These are phyloP conservation scores for Drosophila leontia DNA, from an alignment of 1,140 invertebrate genomes.

Conservation along the genomic window DNA sequence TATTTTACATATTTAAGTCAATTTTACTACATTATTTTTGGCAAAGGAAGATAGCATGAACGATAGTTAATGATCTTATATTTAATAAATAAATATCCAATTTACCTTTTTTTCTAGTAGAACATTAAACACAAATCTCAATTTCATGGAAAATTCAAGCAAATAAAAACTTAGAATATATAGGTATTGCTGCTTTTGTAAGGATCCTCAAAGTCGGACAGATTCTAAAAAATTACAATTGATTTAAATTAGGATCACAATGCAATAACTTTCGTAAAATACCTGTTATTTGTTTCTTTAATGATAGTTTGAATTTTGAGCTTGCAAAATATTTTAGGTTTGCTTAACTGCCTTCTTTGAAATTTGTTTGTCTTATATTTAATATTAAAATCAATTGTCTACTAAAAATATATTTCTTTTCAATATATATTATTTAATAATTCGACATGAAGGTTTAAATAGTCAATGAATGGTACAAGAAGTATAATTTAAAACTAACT, in stretches of 20 bases:
- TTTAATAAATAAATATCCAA: conserved; percentile 30
- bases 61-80: background rate
- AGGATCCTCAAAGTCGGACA: conserved; percentile 85
- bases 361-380: background rate
- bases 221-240: conserved; percentile 81
- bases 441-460: background rate
- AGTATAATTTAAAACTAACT: background rate
- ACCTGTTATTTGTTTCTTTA: background rate
- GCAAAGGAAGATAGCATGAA: background rate
- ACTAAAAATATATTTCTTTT: background rate
- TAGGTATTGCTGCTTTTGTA: conserved; percentile 88
- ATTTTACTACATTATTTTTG: conserved; percentile 4
- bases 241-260: conserved; percentile 52
- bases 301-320: background rate
- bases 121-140: conserved; percentile 59
- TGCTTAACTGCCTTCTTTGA: background rate
- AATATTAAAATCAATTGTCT: background rate
- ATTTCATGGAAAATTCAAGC: conserved; percentile 62
- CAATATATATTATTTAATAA: background rate
- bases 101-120: conserved; percentile 67
- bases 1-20: background rate
- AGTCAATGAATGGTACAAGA: background rate
- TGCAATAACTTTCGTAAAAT: conserved; percentile 28
- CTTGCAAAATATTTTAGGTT: background rate
- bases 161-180: conserved; percentile 87